Conservation (phyloP, 1,140 invertebrate genomes). For the Galendromus occidentalis region DNA sequence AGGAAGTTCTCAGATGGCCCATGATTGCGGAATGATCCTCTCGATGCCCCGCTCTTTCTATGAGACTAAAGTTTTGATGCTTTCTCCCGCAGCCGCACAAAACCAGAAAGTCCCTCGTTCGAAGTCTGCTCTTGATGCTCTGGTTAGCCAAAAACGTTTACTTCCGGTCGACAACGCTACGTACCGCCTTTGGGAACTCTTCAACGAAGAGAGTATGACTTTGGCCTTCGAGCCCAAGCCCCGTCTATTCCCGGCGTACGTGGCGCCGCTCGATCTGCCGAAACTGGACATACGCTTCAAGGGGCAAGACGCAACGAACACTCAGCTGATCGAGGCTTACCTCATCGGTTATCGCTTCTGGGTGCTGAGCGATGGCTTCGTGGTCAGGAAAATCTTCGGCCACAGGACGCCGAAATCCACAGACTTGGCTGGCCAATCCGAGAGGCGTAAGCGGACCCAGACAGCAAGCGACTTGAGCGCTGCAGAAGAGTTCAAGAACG, state of each 20-base stretch:
- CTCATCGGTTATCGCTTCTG: conserved; percentile 1
- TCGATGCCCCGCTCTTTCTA: too few species aligned
- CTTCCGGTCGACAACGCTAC: background rate
- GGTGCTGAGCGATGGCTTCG: background rate
- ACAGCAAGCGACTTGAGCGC: background rate
- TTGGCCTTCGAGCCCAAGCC: background rate
- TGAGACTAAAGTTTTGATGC: background rate
- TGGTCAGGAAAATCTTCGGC: background rate
- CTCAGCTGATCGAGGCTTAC: conserved; percentile 2
- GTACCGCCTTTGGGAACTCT: background rate
- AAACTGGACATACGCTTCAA: conserved; percentile 9
- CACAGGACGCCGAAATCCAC: background rate
- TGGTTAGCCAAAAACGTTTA: background rate
- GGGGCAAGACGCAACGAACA: background rate
- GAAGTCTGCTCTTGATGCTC: background rate
- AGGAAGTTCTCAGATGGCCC: too few species aligned
- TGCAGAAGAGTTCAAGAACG: background rate
- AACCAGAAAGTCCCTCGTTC: background rate
- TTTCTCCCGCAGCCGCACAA: background rate
- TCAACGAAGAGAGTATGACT: background rate
- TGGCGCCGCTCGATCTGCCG: background rate
- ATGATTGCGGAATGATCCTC: too few species aligned
- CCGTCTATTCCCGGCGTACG: background rate
- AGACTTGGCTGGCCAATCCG: background rate
- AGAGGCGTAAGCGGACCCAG: background rate